Conservation (phyloP, 1,140 invertebrate genomes). For the Aporrectodea caliginosa region DNA sequence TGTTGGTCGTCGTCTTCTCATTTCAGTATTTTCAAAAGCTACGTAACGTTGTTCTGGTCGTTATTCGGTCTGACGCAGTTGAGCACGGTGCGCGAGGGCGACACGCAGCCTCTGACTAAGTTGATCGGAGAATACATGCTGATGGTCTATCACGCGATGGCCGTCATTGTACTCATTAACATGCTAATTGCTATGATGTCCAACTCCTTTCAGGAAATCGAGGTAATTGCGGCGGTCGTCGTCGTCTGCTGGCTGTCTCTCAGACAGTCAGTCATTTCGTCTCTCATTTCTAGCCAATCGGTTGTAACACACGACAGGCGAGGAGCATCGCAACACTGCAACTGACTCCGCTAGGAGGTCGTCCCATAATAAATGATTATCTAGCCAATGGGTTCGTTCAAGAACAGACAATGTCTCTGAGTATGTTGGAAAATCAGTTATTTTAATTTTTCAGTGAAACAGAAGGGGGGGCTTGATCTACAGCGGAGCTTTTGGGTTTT, state of each 20-base stretch:
- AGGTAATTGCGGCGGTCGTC: conserved; percentile 47
- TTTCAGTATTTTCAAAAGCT: conserved; percentile 58
- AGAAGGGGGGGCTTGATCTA: too few relatives aligned
- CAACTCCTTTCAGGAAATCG: conserved; percentile 61
- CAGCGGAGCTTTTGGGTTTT: too few relatives aligned
- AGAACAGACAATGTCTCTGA: too few relatives aligned
- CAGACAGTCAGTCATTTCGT: too few relatives aligned
- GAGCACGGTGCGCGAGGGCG: conserved; percentile 48
- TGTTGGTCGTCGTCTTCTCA: neutral
- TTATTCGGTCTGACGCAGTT: conserved; percentile 59
- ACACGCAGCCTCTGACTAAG: conserved; percentile 46
- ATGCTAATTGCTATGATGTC: conserved; percentile 66
- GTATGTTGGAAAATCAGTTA: too few relatives aligned
- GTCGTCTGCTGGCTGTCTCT: neutral
- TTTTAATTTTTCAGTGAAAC: too few relatives aligned
- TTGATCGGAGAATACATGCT: conserved; percentile 59
- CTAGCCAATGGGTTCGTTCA: too few relatives aligned
- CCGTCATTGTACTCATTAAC: conserved; percentile 62
- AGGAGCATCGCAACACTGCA: too few relatives aligned
- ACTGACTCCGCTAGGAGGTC: too few relatives aligned
- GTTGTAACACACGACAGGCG: too few relatives aligned
- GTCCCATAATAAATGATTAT: too few relatives aligned
- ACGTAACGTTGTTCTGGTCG: conserved; percentile 61
- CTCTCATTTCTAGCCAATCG: too few relatives aligned
- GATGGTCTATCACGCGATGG: conserved; percentile 58